Base-by-base conservation (phyloP, 2,113 vertebrate species). In the Microtus ochrogaster region DNA sequence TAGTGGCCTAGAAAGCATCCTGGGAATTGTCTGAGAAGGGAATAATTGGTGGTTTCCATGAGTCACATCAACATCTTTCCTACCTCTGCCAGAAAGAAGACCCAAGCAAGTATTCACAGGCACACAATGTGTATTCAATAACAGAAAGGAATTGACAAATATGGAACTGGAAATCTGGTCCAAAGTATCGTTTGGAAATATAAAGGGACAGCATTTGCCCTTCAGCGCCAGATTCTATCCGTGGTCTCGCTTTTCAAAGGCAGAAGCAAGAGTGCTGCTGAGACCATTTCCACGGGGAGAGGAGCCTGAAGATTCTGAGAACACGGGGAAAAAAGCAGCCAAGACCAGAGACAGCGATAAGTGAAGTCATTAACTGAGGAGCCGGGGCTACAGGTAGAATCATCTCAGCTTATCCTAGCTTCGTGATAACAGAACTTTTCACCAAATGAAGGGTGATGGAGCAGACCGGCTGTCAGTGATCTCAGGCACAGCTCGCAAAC, bases 391-490 rank as follows among this genome's bases (percentile, higher is more conserved):
- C 3, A 10, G 5, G 72, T 55, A 16, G 36, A 63, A 68, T 55
- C n/a, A 88, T 85, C 95, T 89, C 47, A 28, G 68, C 91, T 89
- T 89, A 65, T 41, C 88, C 73, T 21, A 49, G 78, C 89, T 96
- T 94, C 90, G 88, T 92, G 97, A 96, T 95, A 97, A 97, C 72
- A 94, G 92, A 96, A 94, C 89, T 96, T 74, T 79, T 82, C 39
- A 9, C 85, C 90, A 65, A 97, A 72, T 87, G 88, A 90, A 95
- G 96, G 81, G 90, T 47, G 39, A 87, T n/a, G 13, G 94, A 91
- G 83, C 17, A 89, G 89, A 76, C 68, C 2, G 10, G 9, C 89
- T 95, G 94, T 96, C 95, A 92, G 0, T 92, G 95, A 96, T 91
- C 87, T 84, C 68, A 28, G 68, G 82, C 33, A 92, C 63, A 24